Percentiles rank a stretch among this genome's conserved stretches.
These are phyloP conservation scores for Botrylloides violaceus DNA, from an alignment of 23 tunicate genomes.

Conservation along the genomic window DNA sequence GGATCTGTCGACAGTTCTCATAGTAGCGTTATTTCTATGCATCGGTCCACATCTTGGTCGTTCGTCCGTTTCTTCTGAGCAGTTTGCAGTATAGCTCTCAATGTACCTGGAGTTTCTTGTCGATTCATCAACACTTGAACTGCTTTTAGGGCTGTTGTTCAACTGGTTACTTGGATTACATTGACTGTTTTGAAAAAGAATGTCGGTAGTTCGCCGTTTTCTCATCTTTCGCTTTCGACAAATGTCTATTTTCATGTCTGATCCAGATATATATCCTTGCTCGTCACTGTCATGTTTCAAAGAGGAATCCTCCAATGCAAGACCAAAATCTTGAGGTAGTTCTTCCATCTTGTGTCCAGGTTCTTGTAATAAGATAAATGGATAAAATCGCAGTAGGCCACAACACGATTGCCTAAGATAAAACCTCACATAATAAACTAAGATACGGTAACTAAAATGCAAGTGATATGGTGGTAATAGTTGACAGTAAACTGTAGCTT, in stretches of 20 bases:
- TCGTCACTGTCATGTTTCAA: slow-evolving; percentile 46
- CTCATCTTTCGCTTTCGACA: slow-evolving; percentile 30
- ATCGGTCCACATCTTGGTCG: background rate
- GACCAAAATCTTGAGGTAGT: slow-evolving; percentile 46
- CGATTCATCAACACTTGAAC: slow-evolving; percentile 21
- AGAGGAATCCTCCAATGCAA: slow-evolving; percentile 69
- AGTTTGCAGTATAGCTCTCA: slow-evolving; percentile 24
- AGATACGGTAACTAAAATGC: too few species aligned
- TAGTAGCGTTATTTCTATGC: background rate
- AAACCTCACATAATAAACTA: too few species aligned
- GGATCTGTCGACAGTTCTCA: background rate
- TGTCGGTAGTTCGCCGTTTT: slow-evolving; percentile 22
- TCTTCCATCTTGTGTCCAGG: too few species aligned
- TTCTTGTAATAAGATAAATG: too few species aligned
- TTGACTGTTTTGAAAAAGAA: background rate
- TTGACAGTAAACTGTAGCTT: too few species aligned
- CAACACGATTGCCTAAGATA: too few species aligned
- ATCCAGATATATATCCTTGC: slow-evolving; percentile 16
- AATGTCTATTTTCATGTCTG: slow-evolving; percentile 8
- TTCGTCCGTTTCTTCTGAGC: slow-evolving; percentile 20
- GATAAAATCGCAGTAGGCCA: too few species aligned
- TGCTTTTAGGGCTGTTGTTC: slow-evolving; percentile 16
- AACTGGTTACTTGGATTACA: background rate
- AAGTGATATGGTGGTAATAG: too few species aligned
- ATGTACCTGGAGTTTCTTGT: slow-evolving; percentile 1